Percentiles rank a stretch among this genome's conserved stretches.
phyloP scores from a whole-genome alignment of 2,888 invertebrate genomes.

The Phortica magna region DNA sequence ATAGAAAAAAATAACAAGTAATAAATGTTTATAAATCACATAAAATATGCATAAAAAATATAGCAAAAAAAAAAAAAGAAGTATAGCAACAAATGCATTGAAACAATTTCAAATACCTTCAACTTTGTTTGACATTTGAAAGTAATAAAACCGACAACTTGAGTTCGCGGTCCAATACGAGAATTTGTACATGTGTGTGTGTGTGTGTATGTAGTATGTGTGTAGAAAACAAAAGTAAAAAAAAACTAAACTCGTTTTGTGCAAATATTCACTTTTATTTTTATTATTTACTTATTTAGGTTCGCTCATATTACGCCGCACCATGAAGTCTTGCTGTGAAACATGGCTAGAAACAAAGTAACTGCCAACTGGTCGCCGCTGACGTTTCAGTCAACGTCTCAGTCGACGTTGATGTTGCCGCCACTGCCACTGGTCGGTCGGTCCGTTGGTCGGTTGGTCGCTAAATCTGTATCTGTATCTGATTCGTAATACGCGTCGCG shows the following conservation, averaged over 20 bases:
- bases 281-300: slow-evolving; percentile 57
- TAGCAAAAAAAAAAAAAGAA: slow-evolving; percentile 5
- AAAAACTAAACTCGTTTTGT: slow-evolving; percentile 33
- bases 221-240: slow-evolving; percentile 49
- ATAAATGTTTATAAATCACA: slow-evolving; percentile 47
- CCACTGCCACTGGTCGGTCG: not conserved
- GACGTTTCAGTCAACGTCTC: slow-evolving; percentile 45
- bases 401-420: too few relatives aligned
- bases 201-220: slow-evolving; percentile 51
- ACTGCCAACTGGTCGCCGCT: slow-evolving; percentile 55
- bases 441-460: too few relatives aligned
- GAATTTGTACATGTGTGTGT: not conserved
- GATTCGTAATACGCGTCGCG: slow-evolving; percentile 44
- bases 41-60: slow-evolving; percentile 31
- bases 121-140: slow-evolving; percentile 68
- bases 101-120: slow-evolving; percentile 56
- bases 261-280: slow-evolving; percentile 60
- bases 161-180: not conserved
- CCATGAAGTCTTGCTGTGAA: not conserved
- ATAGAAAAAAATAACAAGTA: slow-evolving; percentile 50
- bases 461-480: slow-evolving; percentile 22
- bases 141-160: slow-evolving; percentile 51
- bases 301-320: slow-evolving; percentile 45
- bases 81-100: not conserved
- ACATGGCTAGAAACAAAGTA: slow-evolving; percentile 39